These are phyloP conservation scores for Dasypolia templi DNA, from an alignment of 2,888 invertebrate genomes.

Conservation along the genomic window DNA sequence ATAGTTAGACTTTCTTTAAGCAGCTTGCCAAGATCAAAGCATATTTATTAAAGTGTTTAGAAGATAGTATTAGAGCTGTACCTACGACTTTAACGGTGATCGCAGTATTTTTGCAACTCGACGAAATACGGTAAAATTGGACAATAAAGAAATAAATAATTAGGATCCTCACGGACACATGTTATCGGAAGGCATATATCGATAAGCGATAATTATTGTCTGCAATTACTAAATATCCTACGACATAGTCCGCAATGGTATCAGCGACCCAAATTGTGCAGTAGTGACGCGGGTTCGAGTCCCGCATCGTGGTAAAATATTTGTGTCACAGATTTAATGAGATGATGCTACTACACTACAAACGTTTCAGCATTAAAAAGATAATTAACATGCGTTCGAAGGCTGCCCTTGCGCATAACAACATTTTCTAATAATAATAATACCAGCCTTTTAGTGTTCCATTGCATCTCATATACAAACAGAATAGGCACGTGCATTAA, in stretches of 20 bases:
- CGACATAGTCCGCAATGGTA: background rate
- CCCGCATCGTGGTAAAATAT: conserved; percentile 49
- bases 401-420: background rate
- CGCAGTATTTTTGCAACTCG: background rate
- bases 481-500: too few species aligned
- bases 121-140: conserved; percentile 15
- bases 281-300: conserved; percentile 34
- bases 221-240: conserved; percentile 38
- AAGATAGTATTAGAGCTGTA: background rate
- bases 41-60: too few species aligned
- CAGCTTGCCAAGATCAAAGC: background rate
- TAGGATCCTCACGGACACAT: conserved; percentile 26
- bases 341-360: background rate
- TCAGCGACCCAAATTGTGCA: conserved; percentile 34
- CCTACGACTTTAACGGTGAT: background rate
- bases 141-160: conserved; percentile 23
- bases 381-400: background rate
- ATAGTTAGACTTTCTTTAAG: background rate
- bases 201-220: conserved; percentile 27
- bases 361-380: background rate
- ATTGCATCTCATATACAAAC: too few species aligned
- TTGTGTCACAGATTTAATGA: conserved; percentile 1
- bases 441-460: too few species aligned
- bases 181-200: conserved; percentile 17
- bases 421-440: background rate